Conservation (phyloP, 2,888 invertebrate genomes). For the Ctenicera cuprea region DNA sequence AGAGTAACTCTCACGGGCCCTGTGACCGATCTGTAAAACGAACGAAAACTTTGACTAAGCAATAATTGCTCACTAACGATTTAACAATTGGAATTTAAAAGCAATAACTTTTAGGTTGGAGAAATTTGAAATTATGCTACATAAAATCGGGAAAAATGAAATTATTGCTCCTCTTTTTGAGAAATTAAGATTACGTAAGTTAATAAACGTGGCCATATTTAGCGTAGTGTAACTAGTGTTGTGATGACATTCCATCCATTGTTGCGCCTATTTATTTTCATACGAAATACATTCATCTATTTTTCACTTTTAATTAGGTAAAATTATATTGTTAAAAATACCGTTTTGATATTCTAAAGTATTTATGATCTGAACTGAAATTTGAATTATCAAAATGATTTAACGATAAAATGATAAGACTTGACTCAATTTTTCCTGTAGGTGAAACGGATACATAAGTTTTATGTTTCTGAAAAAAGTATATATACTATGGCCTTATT, state of each 20-base stretch:
- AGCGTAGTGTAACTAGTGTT: constrained; percentile 32
- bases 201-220: constrained; percentile 38
- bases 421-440: too few species aligned
- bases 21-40: constrained; percentile 74
- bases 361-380: too few species aligned
- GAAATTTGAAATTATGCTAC: neutral
- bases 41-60: neutral
- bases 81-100: constrained; percentile 8
- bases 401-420: too few species aligned
- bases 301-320: constrained; percentile 7
- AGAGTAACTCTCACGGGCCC: constrained; percentile 77
- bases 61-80: constrained; percentile 20
- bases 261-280: constrained; percentile 33
- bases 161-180: too few species aligned
- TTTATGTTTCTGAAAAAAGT: too few species aligned
- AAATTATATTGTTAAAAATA: neutral
- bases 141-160: too few species aligned
- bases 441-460: too few species aligned
- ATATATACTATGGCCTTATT: too few species aligned
- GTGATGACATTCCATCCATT: constrained; percentile 52
- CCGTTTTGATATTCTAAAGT: neutral
- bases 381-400: too few species aligned
- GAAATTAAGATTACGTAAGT: neutral
- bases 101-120: constrained; percentile 18
- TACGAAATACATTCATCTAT: neutral